phyloP scores from a whole-genome alignment of 1,140 invertebrate genomes.

The Ceratina australensis region DNA sequence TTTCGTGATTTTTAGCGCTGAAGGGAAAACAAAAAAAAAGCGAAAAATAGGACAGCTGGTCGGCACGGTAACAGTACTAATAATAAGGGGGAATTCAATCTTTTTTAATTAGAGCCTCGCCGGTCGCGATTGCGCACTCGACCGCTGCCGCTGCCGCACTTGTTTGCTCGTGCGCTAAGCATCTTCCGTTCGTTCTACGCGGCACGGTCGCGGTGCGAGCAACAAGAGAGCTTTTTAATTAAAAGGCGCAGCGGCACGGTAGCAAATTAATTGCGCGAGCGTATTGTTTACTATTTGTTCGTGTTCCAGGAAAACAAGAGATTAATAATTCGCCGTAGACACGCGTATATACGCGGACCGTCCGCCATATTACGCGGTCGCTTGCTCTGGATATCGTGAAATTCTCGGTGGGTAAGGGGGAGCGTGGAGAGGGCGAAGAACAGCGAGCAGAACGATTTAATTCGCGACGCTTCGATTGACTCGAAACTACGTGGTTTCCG shows the following conservation, averaged over 20 bases:
- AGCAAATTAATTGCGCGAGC: slow-evolving; percentile 62
- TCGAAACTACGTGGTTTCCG: background rate
- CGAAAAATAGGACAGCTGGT: slow-evolving; percentile 19
- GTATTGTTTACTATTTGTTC: slow-evolving; percentile 64
- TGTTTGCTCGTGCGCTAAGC: slow-evolving; percentile 37
- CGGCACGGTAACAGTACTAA: slow-evolving; percentile 49
- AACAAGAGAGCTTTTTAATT: slow-evolving; percentile 52
- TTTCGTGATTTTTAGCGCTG: slow-evolving; percentile 43
- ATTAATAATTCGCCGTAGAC: slow-evolving; percentile 57
- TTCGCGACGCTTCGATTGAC: slow-evolving; percentile 9
- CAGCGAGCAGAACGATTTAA: slow-evolving; percentile 9
- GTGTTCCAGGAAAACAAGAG: slow-evolving; percentile 16
- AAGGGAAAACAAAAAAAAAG: slow-evolving; percentile 22
- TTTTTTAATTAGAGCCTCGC: slow-evolving; percentile 52
- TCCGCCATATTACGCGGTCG: slow-evolving; percentile 21
- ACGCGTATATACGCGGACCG: slow-evolving; percentile 9
- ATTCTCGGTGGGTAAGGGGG: background rate
- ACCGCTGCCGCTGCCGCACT: background rate
- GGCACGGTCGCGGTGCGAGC: background rate
- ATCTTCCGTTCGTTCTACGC: slow-evolving; percentile 31
- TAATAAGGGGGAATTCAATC: slow-evolving; percentile 53
- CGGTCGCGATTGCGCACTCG: slow-evolving; percentile 8
- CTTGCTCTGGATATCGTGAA: background rate
- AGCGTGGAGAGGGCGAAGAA: background rate
- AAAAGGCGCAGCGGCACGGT: slow-evolving; percentile 48